These are phyloP conservation scores for Brachionus calyciflorus DNA, from an alignment of 1,140 invertebrate genomes.

Conservation along the genomic window DNA sequence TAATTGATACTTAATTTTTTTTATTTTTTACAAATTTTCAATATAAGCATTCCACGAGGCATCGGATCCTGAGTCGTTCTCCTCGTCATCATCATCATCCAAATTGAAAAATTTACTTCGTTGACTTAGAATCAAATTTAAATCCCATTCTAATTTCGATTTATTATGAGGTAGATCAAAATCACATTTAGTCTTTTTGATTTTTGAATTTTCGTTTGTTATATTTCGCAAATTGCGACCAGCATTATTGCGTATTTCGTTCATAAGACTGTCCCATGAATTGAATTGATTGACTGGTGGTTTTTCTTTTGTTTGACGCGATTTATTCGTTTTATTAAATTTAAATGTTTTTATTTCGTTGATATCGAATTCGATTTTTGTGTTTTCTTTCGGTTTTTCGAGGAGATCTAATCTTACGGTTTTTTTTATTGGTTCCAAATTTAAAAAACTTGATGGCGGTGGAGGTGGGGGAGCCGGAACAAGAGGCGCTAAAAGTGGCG, in stretches of 20 bases:
- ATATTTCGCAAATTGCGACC: conserved; percentile 14
- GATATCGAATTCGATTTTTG: conserved; percentile 26
- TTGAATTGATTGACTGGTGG: conserved; percentile 2
- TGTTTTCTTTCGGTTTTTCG: conserved; percentile 3
- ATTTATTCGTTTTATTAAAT: conserved; percentile 36
- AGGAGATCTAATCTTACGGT: not conserved
- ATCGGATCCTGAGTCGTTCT: conserved; percentile 9
- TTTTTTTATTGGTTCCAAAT: not conserved
- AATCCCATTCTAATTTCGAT: conserved; percentile 39
- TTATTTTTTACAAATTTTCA: not conserved
- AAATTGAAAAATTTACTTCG: conserved; percentile 45
- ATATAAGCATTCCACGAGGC: conserved; percentile 18
- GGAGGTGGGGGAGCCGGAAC: not conserved
- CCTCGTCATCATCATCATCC: conserved; percentile 35
- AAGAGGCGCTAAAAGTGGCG: not conserved
- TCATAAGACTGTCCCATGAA: conserved; percentile 36
- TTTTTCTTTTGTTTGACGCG: conserved; percentile 2
- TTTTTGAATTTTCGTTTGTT: not conserved
- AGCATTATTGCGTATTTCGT: conserved; percentile 42
- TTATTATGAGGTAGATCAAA: conserved; percentile 27
- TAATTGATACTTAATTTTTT: too few species aligned
- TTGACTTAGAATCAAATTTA: conserved; percentile 39
- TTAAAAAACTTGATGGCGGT: not conserved
- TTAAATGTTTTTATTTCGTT: conserved; percentile 44
- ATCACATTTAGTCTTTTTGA: conserved; percentile 15